phyloP scores from a whole-genome alignment of 1,140 invertebrate genomes.

The Pachyrhynchus sulphureomaculatus region DNA sequence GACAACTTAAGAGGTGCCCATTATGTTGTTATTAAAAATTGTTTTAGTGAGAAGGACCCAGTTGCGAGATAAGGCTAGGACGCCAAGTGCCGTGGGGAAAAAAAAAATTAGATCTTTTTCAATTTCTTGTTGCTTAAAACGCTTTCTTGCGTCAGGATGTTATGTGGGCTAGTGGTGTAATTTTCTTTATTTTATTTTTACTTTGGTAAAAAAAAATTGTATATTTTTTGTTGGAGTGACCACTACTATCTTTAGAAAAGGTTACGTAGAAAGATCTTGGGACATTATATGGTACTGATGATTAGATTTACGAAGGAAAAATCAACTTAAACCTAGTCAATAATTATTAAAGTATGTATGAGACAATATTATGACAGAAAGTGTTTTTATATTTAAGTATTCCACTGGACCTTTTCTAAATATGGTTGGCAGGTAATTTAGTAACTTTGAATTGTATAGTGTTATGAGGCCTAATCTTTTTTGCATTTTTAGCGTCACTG shows the following conservation, averaged over 20 bases:
- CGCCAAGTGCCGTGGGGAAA: conserved; percentile 24
- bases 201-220: neutral
- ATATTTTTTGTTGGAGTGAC: conserved; percentile 3
- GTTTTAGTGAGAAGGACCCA: conserved; percentile 29
- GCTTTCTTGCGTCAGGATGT: conserved; percentile 20
- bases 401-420: too few species aligned
- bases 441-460: too few species aligned
- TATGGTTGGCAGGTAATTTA: too few species aligned
- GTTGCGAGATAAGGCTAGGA: conserved; percentile 28
- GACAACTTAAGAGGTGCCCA: neutral
- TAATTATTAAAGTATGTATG: neutral
- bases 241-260: neutral
- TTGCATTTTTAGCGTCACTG: too few species aligned
- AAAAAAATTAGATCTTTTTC: conserved; percentile 22
- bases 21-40: conserved; percentile 29
- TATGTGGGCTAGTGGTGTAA: conserved; percentile 8
- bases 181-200: conserved; percentile 9
- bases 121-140: conserved; percentile 38
- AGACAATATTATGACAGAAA: neutral
- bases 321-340: conserved; percentile 7
- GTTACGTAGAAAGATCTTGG: neutral
- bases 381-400: too few species aligned
- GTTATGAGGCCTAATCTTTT: too few species aligned
- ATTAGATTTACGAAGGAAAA: neutral
- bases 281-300: neutral